Evolutionary conservation across 2,113 vertebrate species (phyloP).

Genomic region (Elachura formosa): DNA sequence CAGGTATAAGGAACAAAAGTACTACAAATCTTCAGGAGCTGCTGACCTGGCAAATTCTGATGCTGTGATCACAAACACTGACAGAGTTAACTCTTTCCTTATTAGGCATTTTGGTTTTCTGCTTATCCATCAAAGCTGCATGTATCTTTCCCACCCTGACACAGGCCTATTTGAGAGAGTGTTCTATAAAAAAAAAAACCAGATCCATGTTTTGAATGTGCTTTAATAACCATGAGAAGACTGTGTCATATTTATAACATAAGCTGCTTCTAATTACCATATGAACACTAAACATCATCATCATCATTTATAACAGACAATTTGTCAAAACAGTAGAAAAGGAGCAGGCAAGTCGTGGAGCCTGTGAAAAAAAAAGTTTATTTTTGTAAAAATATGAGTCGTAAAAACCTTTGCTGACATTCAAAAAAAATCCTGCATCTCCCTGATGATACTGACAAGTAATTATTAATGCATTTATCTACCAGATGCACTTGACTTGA

Average conservation of each 20-base stretch:
- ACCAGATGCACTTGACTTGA: conserved; percentile 37
- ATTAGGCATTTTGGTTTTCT: background rate
- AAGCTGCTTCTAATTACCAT: conserved; percentile 49
- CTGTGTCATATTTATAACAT: conserved; percentile 33
- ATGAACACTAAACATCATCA: conserved; percentile 41
- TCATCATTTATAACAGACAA: conserved; percentile 33
- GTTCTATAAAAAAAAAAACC: background rate
- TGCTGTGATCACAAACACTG: background rate
- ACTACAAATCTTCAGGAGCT: background rate
- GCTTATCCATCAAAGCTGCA: background rate
- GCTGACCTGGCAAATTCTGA: background rate
- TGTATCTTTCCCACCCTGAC: background rate
- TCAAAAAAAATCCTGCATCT: background rate
- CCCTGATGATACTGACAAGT: background rate
- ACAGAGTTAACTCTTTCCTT: background rate
- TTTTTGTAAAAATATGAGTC: conserved; percentile 2
- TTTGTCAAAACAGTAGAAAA: conserved; percentile 56
- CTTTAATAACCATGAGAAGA: conserved; percentile 22
- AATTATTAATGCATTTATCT: conserved; percentile 28
- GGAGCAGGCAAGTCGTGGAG: background rate
- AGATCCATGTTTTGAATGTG: background rate
- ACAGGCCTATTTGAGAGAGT: background rate
- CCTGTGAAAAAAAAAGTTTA: background rate
- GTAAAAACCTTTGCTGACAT: conserved; percentile 6
- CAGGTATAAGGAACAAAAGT: background rate